Conservation (phyloP, 2,113 vertebrate genomes). For the Nothobranchius kuhntae region DNA sequence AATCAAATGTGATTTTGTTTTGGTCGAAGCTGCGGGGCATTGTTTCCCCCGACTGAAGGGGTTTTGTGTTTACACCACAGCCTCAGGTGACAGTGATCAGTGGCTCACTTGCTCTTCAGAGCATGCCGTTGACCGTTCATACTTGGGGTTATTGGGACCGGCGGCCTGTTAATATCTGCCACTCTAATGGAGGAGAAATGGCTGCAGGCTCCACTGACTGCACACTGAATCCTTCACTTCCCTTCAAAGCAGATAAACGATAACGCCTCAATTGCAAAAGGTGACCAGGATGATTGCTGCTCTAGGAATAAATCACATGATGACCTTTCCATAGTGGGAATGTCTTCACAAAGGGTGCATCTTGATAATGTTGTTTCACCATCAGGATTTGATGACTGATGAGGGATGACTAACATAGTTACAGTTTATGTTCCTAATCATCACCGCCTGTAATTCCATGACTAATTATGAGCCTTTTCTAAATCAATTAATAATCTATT, state of each 20-base stretch:
- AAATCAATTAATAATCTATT: conserved; percentile 55
- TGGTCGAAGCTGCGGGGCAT: background rate
- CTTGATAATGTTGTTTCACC: conserved; percentile 27
- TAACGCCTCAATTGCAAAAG: conserved; percentile 41
- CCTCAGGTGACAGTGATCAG: conserved; percentile 38
- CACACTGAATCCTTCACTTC: conserved; percentile 35
- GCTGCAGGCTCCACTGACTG: conserved; percentile 43
- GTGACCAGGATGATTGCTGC: conserved; percentile 58
- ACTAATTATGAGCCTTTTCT: conserved; percentile 33
- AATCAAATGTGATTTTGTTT: too few species aligned
- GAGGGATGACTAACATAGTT: conserved; percentile 46
- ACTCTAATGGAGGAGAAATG: conserved; percentile 35
- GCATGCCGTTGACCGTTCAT: conserved; percentile 39
- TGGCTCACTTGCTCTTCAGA: conserved; percentile 57
- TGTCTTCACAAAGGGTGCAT: background rate
- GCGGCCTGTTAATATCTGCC: conserved; percentile 52
- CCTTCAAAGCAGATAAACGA: conserved; percentile 54
- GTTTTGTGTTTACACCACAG: conserved; percentile 38
- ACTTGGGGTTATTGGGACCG: conserved; percentile 43
- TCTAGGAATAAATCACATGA: conserved; percentile 51
- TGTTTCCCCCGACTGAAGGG: conserved; percentile 17
- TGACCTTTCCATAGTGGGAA: conserved; percentile 36
- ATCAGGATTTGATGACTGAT: conserved; percentile 38
- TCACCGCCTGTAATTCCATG: conserved; percentile 41
- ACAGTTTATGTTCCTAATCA: conserved; percentile 46